Conservation (phyloP, 2,113 vertebrate species). For the Empidonax alnorum region DNA sequence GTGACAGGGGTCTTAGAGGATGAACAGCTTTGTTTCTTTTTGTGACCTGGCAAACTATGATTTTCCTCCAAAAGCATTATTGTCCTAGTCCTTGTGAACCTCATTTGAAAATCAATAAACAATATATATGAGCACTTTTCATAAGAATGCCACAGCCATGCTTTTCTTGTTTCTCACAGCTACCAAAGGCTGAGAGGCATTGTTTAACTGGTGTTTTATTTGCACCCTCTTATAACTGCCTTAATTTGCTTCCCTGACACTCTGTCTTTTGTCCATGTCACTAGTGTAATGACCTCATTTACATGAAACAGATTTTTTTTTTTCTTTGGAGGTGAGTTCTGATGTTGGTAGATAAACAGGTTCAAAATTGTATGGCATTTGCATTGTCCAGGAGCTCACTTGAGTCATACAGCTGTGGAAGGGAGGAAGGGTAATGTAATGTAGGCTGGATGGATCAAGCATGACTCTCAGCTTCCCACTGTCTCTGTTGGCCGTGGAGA, state of each 20-base stretch:
- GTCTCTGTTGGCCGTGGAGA: neutral
- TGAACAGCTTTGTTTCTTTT: neutral
- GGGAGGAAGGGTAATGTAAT: neutral
- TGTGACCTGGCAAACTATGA: neutral
- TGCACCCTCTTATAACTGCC: neutral
- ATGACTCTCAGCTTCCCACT: neutral
- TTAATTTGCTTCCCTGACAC: neutral
- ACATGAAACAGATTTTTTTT: neutral
- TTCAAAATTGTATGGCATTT: neutral
- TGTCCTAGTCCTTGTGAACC: neutral
- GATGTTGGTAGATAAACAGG: neutral
- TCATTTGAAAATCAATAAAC: neutral
- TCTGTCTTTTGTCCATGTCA: neutral
- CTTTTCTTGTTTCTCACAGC: neutral
- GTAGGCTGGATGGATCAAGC: neutral
- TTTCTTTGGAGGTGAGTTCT: neutral
- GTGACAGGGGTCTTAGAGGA: neutral
- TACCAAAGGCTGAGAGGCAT: neutral
- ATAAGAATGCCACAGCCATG: neutral
- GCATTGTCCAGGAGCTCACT: neutral
- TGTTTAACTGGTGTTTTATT: neutral
- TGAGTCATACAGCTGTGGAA: neutral
- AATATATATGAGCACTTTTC: neutral
- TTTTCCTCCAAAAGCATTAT: neutral
- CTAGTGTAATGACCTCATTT: neutral